Evolutionary conservation across 2,113 vertebrate genomes (phyloP), one percentile per base, ranked within the genome.

Genomic region (Etheostoma spectabile): DNA sequence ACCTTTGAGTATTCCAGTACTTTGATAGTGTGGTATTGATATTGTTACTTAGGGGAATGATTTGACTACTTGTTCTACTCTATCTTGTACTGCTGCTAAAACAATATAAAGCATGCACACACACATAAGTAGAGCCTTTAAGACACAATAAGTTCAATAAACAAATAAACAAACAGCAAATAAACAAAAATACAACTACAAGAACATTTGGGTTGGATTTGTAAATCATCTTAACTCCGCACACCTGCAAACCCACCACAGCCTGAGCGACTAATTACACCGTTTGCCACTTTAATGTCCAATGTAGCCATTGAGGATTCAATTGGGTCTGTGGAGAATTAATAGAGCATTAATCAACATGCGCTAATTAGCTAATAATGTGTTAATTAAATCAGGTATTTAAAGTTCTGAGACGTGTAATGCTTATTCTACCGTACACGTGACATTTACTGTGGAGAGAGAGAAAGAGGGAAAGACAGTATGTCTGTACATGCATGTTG

Each of bases 271-370:
- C 89, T 94, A 94, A 94, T 95, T 93, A 93, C 82, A 90, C 87
- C 80, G 75, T 85, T 86, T 89, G 88, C 88, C 86, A 78, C 88
- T 93, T 93, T 89, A 88, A 94, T 92, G 91, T 92, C 85, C 85
- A 86, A 77, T 5, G 33, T 84, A 89, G 86, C 86, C 89, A 82
- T 82, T 74, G 92, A 93, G 91, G 80, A 89, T 91, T 93, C 87
- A 90, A 82, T 84, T 86, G 79, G 85, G 82, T 92, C 93, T 87
- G 80, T 76, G 86, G 83, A 92, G 91, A 89, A 93, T 94, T 94
- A 95, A 95, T 92, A 93, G 94, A 92, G 92, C 95, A 89, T 95
- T 94, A 93, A 94, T 95, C 90, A 95, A 91, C 93, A 92, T 69
- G 85, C 52, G 71, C 92, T 94, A 94, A 95, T 95, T 94, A 94